A percentile compares a stretch with the other conserved stretches of the same genome.
These are phyloP conservation scores for Varecia variegata DNA, from an alignment of 2,797 vertebrate species.

Conservation along the genomic window DNA sequence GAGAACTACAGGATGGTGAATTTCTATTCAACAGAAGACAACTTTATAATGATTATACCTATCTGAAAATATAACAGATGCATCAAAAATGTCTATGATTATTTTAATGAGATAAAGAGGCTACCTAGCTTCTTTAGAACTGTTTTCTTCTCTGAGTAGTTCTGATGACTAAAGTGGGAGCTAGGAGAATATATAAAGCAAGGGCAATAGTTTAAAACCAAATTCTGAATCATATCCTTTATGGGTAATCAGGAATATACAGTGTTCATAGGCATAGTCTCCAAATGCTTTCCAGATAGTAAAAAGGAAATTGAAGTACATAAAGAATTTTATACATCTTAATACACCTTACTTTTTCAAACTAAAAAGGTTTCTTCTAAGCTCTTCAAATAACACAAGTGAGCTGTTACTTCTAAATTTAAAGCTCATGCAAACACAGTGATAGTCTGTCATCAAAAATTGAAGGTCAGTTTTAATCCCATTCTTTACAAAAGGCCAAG, in stretches of 20 bases:
- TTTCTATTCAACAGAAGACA: slow-evolving; percentile 27
- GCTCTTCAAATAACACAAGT: slow-evolving; percentile 44
- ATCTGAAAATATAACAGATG: slow-evolving; percentile 11
- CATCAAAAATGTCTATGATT: slow-evolving; percentile 36
- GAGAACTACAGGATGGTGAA: background rate
- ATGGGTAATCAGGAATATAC: slow-evolving; percentile 52
- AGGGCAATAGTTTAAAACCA: slow-evolving; percentile 61
- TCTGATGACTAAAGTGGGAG: slow-evolving; percentile 42
- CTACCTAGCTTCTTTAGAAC: background rate
- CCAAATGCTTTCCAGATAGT: slow-evolving; percentile 55
- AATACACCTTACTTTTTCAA: slow-evolving; percentile 45
- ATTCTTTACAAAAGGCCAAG: slow-evolving; percentile 4
- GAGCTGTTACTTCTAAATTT: slow-evolving; percentile 48
- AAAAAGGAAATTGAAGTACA: slow-evolving; percentile 63
- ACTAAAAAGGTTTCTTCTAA: slow-evolving; percentile 40
- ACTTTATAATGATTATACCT: background rate
- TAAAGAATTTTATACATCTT: slow-evolving; percentile 63
- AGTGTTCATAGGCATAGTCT: slow-evolving; percentile 20
- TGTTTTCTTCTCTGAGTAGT: slow-evolving; percentile 29
- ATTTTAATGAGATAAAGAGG: background rate
- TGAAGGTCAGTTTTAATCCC: slow-evolving; percentile 44
- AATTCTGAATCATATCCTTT: slow-evolving; percentile 58
- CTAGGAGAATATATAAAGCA: slow-evolving; percentile 42
- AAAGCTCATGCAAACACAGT: slow-evolving; percentile 26
- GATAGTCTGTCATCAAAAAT: slow-evolving; percentile 13